These are phyloP conservation scores for Darevskia mixta DNA, from an alignment of 2,797 vertebrate genomes.

Conservation along the genomic window DNA sequence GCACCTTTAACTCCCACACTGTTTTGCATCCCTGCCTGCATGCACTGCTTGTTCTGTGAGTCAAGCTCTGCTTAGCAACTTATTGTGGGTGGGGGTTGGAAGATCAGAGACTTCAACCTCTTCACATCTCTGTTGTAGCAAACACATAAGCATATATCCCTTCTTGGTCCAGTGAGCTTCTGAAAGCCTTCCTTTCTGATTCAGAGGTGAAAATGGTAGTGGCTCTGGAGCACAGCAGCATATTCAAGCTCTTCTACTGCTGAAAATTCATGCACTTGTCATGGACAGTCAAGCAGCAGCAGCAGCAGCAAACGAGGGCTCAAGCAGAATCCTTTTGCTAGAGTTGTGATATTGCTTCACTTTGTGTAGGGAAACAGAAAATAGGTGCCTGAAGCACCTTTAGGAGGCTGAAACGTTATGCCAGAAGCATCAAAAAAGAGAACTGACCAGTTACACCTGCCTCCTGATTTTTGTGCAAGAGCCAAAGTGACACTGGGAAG, in stretches of 20 bases:
- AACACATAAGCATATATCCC: not conserved
- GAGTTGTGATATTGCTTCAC: not conserved
- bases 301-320: fast-evolving
- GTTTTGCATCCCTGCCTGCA: not conserved
- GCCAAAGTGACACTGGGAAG: not conserved
- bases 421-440: not conserved
- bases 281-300: not conserved
- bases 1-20: not conserved
- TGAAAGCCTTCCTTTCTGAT: too few relatives aligned
- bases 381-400: not conserved
- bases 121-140: not conserved
- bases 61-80: not conserved
- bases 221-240: not conserved
- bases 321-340: not conserved
- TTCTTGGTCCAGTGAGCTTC: not conserved
- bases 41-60: not conserved
- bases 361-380: not conserved
- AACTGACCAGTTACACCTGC: not conserved
- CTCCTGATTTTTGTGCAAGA: not conserved
- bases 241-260: not conserved
- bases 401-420: too few relatives aligned
- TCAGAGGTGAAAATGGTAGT: not conserved
- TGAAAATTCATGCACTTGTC: not conserved
- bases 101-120: not conserved
- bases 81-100: not conserved